Evolutionary conservation across 2,113 vertebrate genomes (phyloP).

Genomic region (Scomber colias): DNA sequence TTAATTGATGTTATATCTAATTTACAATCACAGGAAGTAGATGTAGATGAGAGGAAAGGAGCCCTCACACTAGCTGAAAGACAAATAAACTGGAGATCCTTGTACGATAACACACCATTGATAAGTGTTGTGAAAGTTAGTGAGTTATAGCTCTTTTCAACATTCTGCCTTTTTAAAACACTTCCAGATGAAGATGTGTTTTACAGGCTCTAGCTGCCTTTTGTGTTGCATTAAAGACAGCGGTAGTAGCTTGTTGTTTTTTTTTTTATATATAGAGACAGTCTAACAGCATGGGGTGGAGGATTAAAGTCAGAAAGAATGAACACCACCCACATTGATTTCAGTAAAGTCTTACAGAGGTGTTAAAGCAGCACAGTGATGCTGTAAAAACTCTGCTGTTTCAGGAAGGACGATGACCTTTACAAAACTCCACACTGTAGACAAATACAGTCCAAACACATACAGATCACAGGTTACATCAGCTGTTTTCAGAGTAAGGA

Average conservation of each 20-base stretch:
- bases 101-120: too few species aligned
- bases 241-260: not conserved
- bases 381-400: slow-evolving; percentile 8
- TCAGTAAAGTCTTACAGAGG: slow-evolving; percentile 6
- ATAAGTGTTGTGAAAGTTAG: not conserved
- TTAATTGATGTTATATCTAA: not conserved
- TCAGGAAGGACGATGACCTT: slow-evolving; percentile 5
- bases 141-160: slow-evolving; percentile 2
- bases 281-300: slow-evolving; percentile 13
- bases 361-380: not conserved
- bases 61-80: too few species aligned
- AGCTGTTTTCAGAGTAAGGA: not conserved
- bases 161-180: not conserved
- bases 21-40: too few species aligned
- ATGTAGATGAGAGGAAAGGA: too few species aligned
- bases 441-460: slow-evolving; percentile 9
- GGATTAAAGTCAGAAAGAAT: slow-evolving; percentile 30
- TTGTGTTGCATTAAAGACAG: not conserved
- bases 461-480: not conserved
- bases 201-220: not conserved
- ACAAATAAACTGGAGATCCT: too few species aligned
- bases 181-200: slow-evolving; percentile 6
- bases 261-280: slow-evolving; percentile 12
- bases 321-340: slow-evolving; percentile 27
- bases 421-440: not conserved